These are phyloP conservation scores for Premnoplex brunnescens DNA, from an alignment of 2,797 vertebrate species.

Conservation along the genomic window DNA sequence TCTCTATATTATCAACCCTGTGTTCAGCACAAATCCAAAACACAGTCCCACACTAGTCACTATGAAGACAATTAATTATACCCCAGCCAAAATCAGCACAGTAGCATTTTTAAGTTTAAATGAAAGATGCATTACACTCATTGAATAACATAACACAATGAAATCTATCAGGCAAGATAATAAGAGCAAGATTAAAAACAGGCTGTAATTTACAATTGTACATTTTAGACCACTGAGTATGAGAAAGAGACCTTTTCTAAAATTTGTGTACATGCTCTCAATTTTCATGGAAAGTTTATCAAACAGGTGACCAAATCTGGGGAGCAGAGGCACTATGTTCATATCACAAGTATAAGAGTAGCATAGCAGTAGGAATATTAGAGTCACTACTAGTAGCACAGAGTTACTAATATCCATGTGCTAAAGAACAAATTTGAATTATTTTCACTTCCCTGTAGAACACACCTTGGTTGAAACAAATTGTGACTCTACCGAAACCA, in stretches of 20 bases:
- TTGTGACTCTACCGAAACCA: not conserved
- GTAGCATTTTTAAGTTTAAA: not conserved
- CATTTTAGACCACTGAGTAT: not conserved
- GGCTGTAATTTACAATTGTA: not conserved
- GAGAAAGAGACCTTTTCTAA: not conserved
- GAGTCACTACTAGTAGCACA: not conserved
- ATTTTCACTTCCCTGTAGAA: not conserved
- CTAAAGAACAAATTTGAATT: not conserved
- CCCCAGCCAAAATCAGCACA: not conserved
- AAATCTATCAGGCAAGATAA: not conserved
- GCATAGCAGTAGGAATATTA: not conserved
- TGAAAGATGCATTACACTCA: not conserved
- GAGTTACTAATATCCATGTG: not conserved
- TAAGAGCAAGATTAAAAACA: not conserved
- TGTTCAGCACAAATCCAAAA: not conserved
- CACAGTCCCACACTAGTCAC: not conserved
- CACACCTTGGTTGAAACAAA: not conserved
- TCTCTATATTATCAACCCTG: not conserved
- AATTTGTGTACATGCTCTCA: not conserved
- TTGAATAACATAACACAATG: not conserved
- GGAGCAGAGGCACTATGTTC: not conserved
- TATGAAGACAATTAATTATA: not conserved
- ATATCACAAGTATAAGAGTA: not conserved
- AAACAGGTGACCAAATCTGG: not conserved
- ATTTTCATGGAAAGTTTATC: not conserved